Base-by-base conservation (phyloP, 2,888 invertebrate genomes). In the Lasioglossum figueresi region DNA sequence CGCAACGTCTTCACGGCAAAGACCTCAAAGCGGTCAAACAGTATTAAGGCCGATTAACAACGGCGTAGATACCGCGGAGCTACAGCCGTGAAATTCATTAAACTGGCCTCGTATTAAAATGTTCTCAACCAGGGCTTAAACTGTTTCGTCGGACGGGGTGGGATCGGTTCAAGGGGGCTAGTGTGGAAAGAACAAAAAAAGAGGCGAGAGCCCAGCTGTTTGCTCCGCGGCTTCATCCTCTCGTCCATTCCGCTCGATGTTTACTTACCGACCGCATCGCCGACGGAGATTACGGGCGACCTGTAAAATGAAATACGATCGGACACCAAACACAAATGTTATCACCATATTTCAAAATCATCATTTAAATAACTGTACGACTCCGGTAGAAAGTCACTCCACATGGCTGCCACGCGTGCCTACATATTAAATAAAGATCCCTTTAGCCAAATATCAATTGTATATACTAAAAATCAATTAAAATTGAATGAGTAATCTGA, bases 11-110 rank as follows among this genome's bases (percentile, higher is more conserved):
- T 72, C 72, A 19, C 27, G 72, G 72, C 48, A 31, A 72, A 72
- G 48, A 31, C 31, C 72, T 31, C 72, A 72, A 72, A 72, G 72
- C 31, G 31, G 48, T 19, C 48, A 48, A 43, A 43, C 71, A 71
- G 45, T 72, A 72, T 72, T 72, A 72, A 72, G 72, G 31, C 72
- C 43, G 79, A 77, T 83, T 78, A 83, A 80, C 71, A 83, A 80
- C 71, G 63, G 10, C 59, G 5, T 19, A 43, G 40, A 73, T 40
- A 27, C 70, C 23, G 40, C 16, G 27, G 40, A 71, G 72, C 72
- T 43, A 52, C 66, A 68, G 66, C 66, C 37, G 78, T 40, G 74
- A 73, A 70, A 73, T 84, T 88, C 82, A 88, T 88, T 88, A 86
- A 40, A 79, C 37, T 72, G 52, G 40, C 37, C 48, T 48, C 27